Base-by-base conservation (phyloP, 2,888 invertebrate genomes). In the Tetragonula carbonaria region DNA sequence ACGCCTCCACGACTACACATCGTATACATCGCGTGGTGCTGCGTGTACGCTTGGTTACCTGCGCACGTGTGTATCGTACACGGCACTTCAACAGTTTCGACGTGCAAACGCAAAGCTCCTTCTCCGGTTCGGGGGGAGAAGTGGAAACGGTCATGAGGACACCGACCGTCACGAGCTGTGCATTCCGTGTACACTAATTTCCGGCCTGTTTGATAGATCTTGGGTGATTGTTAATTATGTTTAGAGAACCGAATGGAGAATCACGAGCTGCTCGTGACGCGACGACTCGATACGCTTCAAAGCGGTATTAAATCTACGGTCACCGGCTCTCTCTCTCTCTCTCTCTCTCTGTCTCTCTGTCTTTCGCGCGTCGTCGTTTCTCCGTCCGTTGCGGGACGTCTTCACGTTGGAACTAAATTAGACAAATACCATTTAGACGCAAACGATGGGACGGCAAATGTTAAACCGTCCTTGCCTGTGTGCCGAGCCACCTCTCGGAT, bases 161-260 rank as follows among this genome's bases (percentile, higher is more conserved):
- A 70, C 66, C 74, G 66, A 75, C 38, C 81, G 62, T 78, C 86
- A 78, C 79, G 74, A 78, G 81, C 89, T 73, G 45, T 45, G 74
- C 50, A 72, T 78, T 78, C 87, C 91, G 87, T 91, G 92, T 92
- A 92, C 91, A 93, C 92, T 93, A 92, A 94, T 93, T 93, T 93
- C 93, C 88, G 91, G 92, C 82, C 90, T 92, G 92, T 93, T 93
- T 93, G 94, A 93, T 92, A 90, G 92, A 93, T 94, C 92, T 92
- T 92, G 92, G 91, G 90, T 92, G 92, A 94, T 94, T 94, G 93
- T 93, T 93, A 93, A 94, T 94, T 92, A 93, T 92, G 93, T 93
- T 93, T 92, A 91, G 88, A 90, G 90, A 93, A 88, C 85, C 83
- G 87, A 85, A 88, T 86, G 83, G 86, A 77, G 85, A 76, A 85